Base-by-base conservation (phyloP, 1,140 invertebrate species). In the Cyphomyrmex costatus region DNA sequence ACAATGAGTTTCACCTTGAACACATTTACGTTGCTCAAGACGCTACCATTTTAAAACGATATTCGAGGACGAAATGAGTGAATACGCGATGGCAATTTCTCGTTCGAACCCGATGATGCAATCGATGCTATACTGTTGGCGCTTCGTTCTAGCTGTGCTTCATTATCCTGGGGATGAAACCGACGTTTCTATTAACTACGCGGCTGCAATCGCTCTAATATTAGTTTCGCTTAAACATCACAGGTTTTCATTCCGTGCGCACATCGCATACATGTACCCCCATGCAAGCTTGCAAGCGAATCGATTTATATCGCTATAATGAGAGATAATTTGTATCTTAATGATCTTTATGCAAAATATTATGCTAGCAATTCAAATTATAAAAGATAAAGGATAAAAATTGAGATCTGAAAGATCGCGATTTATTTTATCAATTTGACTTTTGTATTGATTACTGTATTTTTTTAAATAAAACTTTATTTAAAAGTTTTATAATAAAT, bases 181-280 rank as follows among this genome's bases (percentile, higher is more conserved):
- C 68, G 79, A 74, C 68, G 53, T 83, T n/a, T 83, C 79, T 83
- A 83, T 83, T 83, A 83, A 83, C 79, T 60, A 56, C 79, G 68
- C 42, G 68, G 79, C 36, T 61, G 36, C 79, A 83, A 83, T 83
- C 79, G 53, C 53, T 83, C 68, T 83, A 83, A 83, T 83, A 83
- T 83, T 83, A 83, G 79, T 83, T 83, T 83, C 68, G 79, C 79
- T 83, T 74, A 83, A 83, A 83, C 68, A 83, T 83, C 68, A 74
- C 68, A 73, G 68, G 58, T 85, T 85, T 78, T 76, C 74, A 86
- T 84, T 86, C 49, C 27, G 58, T 16, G 27, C 73, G 58, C 5
- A 33, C 70, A 46, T 12, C 24, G 42, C 27, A 49, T 58, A 58
- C 24, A 77, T 63, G 24, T 51, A 7, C 19, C 30, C 3, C 8